Evolutionary conservation across 1,140 invertebrate species (phyloP), one percentile per base, ranked within the genome.

Genomic region (Eciton burchellii): DNA sequence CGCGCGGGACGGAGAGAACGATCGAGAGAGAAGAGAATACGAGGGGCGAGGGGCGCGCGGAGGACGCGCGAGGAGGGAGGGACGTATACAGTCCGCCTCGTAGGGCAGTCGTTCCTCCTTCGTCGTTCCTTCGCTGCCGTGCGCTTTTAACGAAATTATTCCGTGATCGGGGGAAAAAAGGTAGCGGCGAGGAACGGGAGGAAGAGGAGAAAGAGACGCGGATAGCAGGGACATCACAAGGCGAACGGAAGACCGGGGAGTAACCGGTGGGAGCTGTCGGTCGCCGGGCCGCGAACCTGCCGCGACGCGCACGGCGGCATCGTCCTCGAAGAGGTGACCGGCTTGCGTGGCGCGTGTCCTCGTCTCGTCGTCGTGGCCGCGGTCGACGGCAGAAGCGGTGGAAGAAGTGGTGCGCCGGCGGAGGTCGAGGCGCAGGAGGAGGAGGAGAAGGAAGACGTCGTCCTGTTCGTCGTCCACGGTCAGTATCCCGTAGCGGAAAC

Each of bases 51-150:
- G 81, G 54, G 72, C 24, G n/a, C n/a, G n/a, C 66, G 14, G 74
- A 65, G 73, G 76, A 86, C 59, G 59, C 43, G 56, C 62, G 82
- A 86, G 81, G 81, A 84, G 82, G 85, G 71, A 81, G 82, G 85
- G 71, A 81, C 86, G 88, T 89, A 90, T 83, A 85, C 89, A 79
- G 77, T 86, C 35, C 81, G 79, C 82, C 79, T 90, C 87, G 79
- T 89, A 90, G 87, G 86, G 89, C 87, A 90, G 89, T 90, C 84
- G 87, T 86, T 87, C 82, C 85, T 90, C 89, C 87, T 90, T 89
- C 88, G 87, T 88, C 88, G 89, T 86, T 88, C 87, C 88, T 88
- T 89, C 88, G 88, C 73, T 81, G 87, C 84, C 41, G 86, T 81
- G 71, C 84, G 87, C 82, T 84, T 90, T 86, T 86, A 89, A 86